Conservation (phyloP, 2,797 vertebrate genomes). For the Bradypodion ventrale region DNA sequence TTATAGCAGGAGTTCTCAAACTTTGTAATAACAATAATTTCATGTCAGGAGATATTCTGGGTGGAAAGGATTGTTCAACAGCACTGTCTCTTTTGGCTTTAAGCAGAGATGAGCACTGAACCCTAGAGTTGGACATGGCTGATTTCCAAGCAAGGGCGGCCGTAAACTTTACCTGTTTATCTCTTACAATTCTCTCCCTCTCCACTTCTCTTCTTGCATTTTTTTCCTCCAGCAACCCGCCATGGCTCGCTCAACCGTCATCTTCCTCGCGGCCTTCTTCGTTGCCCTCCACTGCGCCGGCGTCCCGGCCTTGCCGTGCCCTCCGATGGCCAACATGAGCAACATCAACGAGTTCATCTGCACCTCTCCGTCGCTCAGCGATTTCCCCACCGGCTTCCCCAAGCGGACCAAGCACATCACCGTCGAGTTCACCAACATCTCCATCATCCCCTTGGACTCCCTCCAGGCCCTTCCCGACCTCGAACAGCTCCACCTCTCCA, state of each 20-base stretch:
- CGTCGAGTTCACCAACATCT: conserved; percentile 66
- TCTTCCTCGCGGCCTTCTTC: not conserved
- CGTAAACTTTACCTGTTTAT: not conserved
- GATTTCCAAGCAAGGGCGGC: too few relatives aligned
- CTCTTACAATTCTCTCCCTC: not conserved
- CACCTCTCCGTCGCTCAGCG: not conserved
- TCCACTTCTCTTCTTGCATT: not conserved
- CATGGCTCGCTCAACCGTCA: not conserved
- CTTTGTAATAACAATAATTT: too few relatives aligned
- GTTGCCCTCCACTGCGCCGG: not conserved
- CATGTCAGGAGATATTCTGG: too few relatives aligned
- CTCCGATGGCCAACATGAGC: accelerated
- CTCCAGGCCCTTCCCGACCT: conserved; percentile 26
- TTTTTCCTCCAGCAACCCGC: not conserved
- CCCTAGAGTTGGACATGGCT: too few relatives aligned
- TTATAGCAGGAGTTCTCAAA: too few relatives aligned
- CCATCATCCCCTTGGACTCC: not conserved
- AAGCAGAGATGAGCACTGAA: too few relatives aligned
- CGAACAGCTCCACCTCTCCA: conserved; percentile 63
- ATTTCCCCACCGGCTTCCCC: conserved; percentile 45
- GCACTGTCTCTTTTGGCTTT: too few relatives aligned
- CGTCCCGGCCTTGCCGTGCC: not conserved
- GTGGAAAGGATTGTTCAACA: too few relatives aligned
- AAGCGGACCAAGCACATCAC: conserved; percentile 33
- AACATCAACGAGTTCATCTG: not conserved